phyloP scores from a whole-genome alignment of 2,113 vertebrate species.

The Panthera uncia region DNA sequence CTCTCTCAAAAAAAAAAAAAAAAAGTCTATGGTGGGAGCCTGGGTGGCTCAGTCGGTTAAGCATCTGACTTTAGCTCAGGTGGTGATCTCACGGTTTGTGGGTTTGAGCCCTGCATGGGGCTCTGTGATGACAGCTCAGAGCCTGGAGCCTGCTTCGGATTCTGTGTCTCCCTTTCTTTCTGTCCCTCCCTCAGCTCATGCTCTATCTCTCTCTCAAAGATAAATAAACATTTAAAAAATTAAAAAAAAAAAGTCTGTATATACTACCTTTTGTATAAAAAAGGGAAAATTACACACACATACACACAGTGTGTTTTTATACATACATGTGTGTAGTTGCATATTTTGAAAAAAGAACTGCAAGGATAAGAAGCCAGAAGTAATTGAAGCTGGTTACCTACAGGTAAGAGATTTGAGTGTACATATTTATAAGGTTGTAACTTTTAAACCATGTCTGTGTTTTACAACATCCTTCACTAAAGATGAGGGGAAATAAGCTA shows the following conservation, averaged over 20 bases:
- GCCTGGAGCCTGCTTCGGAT: no score
- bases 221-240: no score
- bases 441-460: neutral
- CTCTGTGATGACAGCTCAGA: no score
- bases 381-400: neutral
- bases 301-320: neutral
- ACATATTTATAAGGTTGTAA: neutral
- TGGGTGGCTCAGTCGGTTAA: no score
- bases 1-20: no score
- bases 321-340: neutral
- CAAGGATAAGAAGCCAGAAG: neutral
- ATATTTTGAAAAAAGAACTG: neutral
- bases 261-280: neutral
- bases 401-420: neutral
- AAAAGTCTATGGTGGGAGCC: no score
- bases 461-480: neutral
- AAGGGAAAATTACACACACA: neutral
- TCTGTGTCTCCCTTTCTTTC: no score
- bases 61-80: no score
- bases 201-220: no score
- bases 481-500: neutral
- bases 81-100: no score
- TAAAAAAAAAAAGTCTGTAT: neutral
- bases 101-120: fast-evolving
- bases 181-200: no score